Percentiles rank a stretch among this genome's conserved stretches.
Evolutionary conservation across 2,888 invertebrate genomes (phyloP).

Genomic region (Empis livida): DNA sequence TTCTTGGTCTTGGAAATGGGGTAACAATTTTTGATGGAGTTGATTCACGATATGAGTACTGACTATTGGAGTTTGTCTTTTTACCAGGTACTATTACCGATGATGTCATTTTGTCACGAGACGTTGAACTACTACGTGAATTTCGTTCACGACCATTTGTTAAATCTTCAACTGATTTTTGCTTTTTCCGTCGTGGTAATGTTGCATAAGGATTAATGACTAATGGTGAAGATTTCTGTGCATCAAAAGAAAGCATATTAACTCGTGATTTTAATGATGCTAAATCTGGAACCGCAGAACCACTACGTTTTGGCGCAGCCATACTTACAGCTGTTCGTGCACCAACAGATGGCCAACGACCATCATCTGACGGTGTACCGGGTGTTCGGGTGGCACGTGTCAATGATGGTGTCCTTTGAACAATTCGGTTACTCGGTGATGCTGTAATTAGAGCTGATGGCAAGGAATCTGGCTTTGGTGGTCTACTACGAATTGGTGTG

Average conservation of each 20-base stretch:
- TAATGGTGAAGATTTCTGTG: conserved; percentile 26
- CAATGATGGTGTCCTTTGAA: conserved; percentile 38
- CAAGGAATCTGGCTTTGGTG: conserved; percentile 38
- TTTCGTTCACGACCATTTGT: conserved; percentile 22
- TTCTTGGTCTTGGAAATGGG: conserved; percentile 37
- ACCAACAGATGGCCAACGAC: conserved; percentile 48
- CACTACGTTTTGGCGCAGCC: conserved; percentile 21
- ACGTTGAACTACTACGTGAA: conserved; percentile 38
- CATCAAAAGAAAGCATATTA: conserved; percentile 24
- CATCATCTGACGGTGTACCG: conserved; percentile 53
- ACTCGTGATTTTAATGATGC: conserved; percentile 24
- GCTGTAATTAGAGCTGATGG: conserved; percentile 39
- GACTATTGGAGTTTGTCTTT: conserved; percentile 16
- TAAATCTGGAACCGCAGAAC: conserved; percentile 29
- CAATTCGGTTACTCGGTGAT: conserved; percentile 23
- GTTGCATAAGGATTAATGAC: conserved; percentile 66
- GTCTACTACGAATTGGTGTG: conserved; percentile 21
- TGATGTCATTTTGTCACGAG: conserved; percentile 37
- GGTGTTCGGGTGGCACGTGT: conserved; percentile 48
- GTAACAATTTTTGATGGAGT: conserved; percentile 34
- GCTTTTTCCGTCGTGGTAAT: conserved; percentile 57
- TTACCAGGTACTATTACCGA: conserved; percentile 25
- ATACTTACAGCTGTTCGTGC: conserved; percentile 12
- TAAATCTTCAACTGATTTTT: conserved; percentile 46
- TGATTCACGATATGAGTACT: conserved; percentile 18